Conservation (phyloP, 2,797 vertebrate species). For the Dromococcyx pavoninus region DNA sequence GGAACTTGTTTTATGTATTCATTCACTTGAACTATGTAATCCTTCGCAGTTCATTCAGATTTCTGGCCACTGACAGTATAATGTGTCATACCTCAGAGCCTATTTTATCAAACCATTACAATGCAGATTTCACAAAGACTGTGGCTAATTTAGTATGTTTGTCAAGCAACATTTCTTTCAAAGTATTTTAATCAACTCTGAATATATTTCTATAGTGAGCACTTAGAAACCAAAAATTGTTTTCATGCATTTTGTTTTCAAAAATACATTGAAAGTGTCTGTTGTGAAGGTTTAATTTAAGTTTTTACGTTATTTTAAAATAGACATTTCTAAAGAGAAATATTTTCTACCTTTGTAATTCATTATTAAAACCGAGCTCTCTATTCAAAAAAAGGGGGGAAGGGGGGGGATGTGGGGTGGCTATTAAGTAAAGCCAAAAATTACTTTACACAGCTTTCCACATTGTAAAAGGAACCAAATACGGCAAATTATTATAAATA, state of each 20-base stretch:
- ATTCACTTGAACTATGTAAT: not conserved
- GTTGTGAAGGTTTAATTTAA: not conserved
- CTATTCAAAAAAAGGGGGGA: rapidly evolving
- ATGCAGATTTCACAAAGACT: not conserved
- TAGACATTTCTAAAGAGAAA: not conserved
- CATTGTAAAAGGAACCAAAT: not conserved
- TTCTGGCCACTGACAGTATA: not conserved
- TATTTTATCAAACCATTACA: not conserved
- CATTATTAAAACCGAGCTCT: not conserved
- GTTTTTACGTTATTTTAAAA: not conserved
- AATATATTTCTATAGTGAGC: not conserved
- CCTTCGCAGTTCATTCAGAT: not conserved
- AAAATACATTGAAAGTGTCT: not conserved
- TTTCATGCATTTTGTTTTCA: not conserved
- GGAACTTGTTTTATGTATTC: not conserved
- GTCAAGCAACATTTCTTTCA: not conserved
- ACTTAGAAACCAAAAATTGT: not conserved
- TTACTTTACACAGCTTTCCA: not conserved
- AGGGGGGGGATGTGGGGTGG: not conserved
- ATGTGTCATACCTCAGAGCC: not conserved
- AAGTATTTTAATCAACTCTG: not conserved
- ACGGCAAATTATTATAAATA: not conserved
- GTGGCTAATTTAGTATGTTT: not conserved
- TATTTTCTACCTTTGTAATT: not conserved
- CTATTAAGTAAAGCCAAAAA: not conserved